Conservation (phyloP, 2,113 vertebrate species). For the Hypanus sabinus region DNA sequence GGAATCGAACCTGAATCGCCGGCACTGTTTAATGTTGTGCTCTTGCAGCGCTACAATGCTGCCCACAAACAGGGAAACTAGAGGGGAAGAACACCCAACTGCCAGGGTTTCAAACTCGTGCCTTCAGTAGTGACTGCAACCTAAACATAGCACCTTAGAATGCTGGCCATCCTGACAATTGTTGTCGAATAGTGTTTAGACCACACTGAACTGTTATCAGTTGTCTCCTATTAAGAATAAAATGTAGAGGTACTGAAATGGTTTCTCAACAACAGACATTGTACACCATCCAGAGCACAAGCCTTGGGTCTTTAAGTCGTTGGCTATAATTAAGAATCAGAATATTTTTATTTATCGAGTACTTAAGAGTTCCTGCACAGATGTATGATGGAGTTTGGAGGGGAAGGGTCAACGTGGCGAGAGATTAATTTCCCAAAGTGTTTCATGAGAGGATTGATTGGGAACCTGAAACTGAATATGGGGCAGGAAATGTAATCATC, state of each 20-base stretch:
- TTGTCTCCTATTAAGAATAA: no score
- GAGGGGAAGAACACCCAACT: no score
- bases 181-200: not conserved
- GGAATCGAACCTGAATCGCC: no score
- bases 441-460: slow-evolving; percentile 19
- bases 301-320: not conserved
- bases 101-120: no score
- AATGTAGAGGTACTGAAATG: no score
- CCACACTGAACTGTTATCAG: no score
- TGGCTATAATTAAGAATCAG: not conserved
- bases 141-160: no score
- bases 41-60: no score
- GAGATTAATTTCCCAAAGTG: not conserved
- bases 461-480: not conserved
- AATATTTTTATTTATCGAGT: not conserved
- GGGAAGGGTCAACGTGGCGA: not conserved
- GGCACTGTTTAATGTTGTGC: no score
- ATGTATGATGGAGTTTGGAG: not conserved
- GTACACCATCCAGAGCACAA: not conserved
- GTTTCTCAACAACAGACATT: not conserved
- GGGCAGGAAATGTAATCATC: slow-evolving; percentile 8
- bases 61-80: no score
- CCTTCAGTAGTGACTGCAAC: no score
- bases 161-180: no score
- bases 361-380: not conserved